Evolutionary conservation across 2,797 vertebrate species (phyloP).

Genomic region (Anabas testudineus): DNA sequence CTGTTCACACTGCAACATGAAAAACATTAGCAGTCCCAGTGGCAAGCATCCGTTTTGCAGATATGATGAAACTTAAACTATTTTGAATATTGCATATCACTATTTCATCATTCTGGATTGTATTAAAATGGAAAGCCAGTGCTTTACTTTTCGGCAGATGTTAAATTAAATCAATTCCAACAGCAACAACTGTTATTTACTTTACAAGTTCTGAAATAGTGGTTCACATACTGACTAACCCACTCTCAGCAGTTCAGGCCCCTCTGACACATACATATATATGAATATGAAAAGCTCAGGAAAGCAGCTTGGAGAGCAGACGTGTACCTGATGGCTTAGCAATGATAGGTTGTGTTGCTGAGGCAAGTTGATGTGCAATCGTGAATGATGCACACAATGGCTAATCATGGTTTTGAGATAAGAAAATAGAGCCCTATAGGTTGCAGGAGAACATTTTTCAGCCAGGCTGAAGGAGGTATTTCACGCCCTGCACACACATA

Average conservation of each 20-base stretch:
- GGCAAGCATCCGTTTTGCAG: not conserved
- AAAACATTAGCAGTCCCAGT: not conserved
- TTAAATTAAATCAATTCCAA: too few relatives aligned
- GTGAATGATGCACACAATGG: slow-evolving; percentile 39
- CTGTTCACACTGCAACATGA: not conserved
- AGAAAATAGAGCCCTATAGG: slow-evolving; percentile 44
- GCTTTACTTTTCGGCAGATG: too few relatives aligned
- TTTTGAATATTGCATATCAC: too few relatives aligned
- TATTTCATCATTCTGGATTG: not conserved
- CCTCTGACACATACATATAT: slow-evolving; percentile 41
- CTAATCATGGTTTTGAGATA: slow-evolving; percentile 62
- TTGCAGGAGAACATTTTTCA: slow-evolving; percentile 34
- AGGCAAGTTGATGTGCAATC: slow-evolving; percentile 37
- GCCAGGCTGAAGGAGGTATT: slow-evolving; percentile 46
- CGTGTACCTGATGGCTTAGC: slow-evolving; percentile 51
- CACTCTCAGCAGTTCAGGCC: slow-evolving; percentile 21
- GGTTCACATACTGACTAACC: slow-evolving; percentile 18
- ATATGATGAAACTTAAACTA: not conserved
- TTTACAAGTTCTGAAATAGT: not conserved
- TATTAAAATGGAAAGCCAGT: not conserved
- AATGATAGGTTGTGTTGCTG: slow-evolving; percentile 40
- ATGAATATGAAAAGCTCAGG: slow-evolving; percentile 32
- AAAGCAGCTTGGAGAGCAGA: slow-evolving; percentile 43
- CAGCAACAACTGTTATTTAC: not conserved
- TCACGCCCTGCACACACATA: slow-evolving; percentile 9